Base-by-base conservation (phyloP, 2,113 vertebrate genomes). In the Neoarius graeffei region DNA sequence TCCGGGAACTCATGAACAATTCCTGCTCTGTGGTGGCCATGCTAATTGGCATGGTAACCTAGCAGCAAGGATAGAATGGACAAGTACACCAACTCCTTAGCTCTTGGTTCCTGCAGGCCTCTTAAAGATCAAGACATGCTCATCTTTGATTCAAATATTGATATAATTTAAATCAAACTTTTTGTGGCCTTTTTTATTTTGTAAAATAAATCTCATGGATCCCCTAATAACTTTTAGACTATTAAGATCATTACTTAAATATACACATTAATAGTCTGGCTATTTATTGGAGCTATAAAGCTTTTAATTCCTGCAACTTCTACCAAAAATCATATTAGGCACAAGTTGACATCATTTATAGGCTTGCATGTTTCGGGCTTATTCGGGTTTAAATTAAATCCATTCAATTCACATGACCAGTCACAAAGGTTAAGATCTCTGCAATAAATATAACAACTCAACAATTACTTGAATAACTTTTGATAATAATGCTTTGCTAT, bases 1-100 rank as follows among this genome's bases (percentile, higher is more conserved):
- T 84, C 87, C 73, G 73, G 82, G 87, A 88, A 88, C 87, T 79
- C 57, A 27, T 84, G 87, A 88, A 88, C 87, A 88, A 84, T 88
- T 83, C 71, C 50, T 17, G n/a, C 87, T 88, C 87, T 88, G 87
- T 88, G 87, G 87, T 88, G 81, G 87, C 79, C 87, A 84, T 79
- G 87, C 87, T 88, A 84, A 88, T 84, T 83, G 86, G 81, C 81
- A 77, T 2, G 69, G 86, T 88, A 88, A 84, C 86, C 86, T 77
- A 88, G 86, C 86, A 88, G 86, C 86, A 56, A 84, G 81, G 62
- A 74, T 35, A 25, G 69, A 88, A 83, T 30, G 57, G 56, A 76
- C 67, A 76, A 88, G 81, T 77, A 64, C 81, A 84, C 27, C 48
- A 73, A 88, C 86, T 77, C 71, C 64, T 35, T 11, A 64, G 71